Evolutionary conservation across 2,888 invertebrate genomes (phyloP).

Genomic region (Drosophila greeni): DNA sequence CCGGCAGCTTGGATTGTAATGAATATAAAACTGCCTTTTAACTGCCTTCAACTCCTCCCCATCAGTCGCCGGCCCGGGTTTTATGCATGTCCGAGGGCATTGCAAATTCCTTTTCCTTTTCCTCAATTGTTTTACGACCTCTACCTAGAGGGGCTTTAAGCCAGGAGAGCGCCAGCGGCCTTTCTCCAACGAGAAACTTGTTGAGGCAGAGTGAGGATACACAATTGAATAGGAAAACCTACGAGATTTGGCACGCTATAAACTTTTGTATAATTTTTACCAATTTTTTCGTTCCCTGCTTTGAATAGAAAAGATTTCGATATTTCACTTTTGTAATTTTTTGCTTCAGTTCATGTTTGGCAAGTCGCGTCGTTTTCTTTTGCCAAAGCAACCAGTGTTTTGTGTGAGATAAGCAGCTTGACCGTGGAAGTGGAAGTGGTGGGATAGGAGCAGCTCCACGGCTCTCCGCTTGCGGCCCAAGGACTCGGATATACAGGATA

Average conservation of each 20-base stretch:
- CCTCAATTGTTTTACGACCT: conserved; percentile 28
- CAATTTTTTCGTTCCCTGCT: conserved; percentile 35
- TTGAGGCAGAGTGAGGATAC: conserved; percentile 54
- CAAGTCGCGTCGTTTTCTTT: conserved; percentile 44
- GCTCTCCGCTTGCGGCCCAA: conserved; percentile 43
- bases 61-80: conserved; percentile 7
- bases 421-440: conserved; percentile 19
- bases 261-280: conserved; percentile 51
- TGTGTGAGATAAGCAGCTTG: conserved; percentile 68
- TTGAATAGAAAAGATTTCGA: conserved; percentile 44
- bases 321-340: conserved; percentile 54
- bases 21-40: conserved; percentile 64
- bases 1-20: conserved; percentile 52
- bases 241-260: conserved; percentile 48
- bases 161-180: conserved; percentile 3
- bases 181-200: conserved; percentile 52
- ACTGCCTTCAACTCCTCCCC: conserved; percentile 43
- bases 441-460: conserved; percentile 25
- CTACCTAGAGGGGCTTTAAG: conserved; percentile 9
- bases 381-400: conserved; percentile 68
- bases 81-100: conserved; percentile 39
- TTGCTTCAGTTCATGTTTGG: conserved; percentile 61
- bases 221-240: conserved; percentile 28
- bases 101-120: conserved; percentile 43
- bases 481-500: conserved; percentile 39